Percentiles rank a stretch among this genome's conserved stretches.
These are phyloP conservation scores for Leucoma salicis DNA, from an alignment of 2,888 invertebrate genomes.

Conservation along the genomic window DNA sequence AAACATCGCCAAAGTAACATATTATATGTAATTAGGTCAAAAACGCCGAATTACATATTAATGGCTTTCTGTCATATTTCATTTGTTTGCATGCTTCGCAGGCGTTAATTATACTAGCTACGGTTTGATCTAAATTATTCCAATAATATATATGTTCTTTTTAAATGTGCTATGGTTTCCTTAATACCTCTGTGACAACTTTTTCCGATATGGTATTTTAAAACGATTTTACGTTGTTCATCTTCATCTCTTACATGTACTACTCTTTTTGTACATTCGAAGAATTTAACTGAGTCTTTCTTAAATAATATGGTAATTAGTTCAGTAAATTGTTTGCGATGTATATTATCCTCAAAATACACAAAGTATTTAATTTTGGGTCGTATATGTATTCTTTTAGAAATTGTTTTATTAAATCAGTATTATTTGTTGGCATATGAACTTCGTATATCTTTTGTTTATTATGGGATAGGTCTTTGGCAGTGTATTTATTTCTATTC, in stretches of 20 bases:
- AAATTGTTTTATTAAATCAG: conserved; percentile 27
- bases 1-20: too few relatives aligned
- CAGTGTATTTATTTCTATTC: conserved; percentile 20
- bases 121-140: neutral
- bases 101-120: conserved; percentile 20
- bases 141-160: conserved; percentile 12
- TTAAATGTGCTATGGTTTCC: conserved; percentile 21
- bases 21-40: too few relatives aligned
- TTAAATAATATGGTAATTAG: conserved; percentile 17
- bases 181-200: conserved; percentile 30
- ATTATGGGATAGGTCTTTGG: conserved; percentile 23
- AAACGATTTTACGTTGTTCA: conserved; percentile 16
- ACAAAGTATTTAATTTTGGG: conserved; percentile 29
- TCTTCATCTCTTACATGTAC: conserved; percentile 14
- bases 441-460: conserved; percentile 36
- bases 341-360: conserved; percentile 22
- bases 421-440: conserved; percentile 23
- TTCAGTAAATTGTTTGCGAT: neutral
- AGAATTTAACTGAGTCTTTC: conserved; percentile 20
- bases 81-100: conserved; percentile 19
- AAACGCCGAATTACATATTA: too few relatives aligned
- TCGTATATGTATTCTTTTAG: conserved; percentile 28
- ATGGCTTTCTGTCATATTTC: too few relatives aligned
- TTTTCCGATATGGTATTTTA: conserved; percentile 26
- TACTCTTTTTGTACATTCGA: conserved; percentile 31